Base-by-base conservation (phyloP, 2,888 invertebrate genomes). In the Drosophila neotestacea region DNA sequence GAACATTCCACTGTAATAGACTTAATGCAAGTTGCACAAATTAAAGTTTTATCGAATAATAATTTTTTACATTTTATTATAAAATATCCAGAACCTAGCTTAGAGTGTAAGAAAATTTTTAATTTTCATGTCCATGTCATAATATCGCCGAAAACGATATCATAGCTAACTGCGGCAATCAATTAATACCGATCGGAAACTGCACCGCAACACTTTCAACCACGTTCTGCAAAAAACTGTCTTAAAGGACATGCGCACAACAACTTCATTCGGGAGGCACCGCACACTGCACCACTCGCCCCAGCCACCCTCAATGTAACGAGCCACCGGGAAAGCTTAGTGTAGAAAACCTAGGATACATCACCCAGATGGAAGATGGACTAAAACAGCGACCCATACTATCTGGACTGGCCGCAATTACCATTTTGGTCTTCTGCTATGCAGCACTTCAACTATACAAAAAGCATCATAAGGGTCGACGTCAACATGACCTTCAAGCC, bases 231-330 rank as follows among this genome's bases (percentile, higher is more conserved):
- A 51, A 7, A 38, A 27, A 47, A 13, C 6, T 39, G 11, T 0
- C n/a, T 13, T 4, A n/a, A n/a, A 4, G 5, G 10, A 52, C n/a
- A 4, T 47, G 50, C 11, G 50, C 50, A 36, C 50, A 36, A 27
- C 51, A 51, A 42, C 42, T 42, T 22, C 16, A 42, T 28, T 27
- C 36, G 5, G 34, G 36, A 2, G 36, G 51, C n/a, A 27, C n/a
- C 27, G 51, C 51, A 28, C 27, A 22, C 4, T 51, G 38, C 6
- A n/a, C 11, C 22, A 51, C 51, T 22, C 22, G 36, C 11, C 51
- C 38, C 22, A 51, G 36, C 38, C 38, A 38, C 7, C 51, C 30
- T 30, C 30, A 30, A 30, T 30, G 16, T 16, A 16, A 16, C 16
- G 16, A 1, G 16, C 16, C 16, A 16, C 16, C 16, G 16, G 16